Evolutionary conservation across 2,888 invertebrate genomes (phyloP).

Genomic region (Chloroclysta siterata): DNA sequence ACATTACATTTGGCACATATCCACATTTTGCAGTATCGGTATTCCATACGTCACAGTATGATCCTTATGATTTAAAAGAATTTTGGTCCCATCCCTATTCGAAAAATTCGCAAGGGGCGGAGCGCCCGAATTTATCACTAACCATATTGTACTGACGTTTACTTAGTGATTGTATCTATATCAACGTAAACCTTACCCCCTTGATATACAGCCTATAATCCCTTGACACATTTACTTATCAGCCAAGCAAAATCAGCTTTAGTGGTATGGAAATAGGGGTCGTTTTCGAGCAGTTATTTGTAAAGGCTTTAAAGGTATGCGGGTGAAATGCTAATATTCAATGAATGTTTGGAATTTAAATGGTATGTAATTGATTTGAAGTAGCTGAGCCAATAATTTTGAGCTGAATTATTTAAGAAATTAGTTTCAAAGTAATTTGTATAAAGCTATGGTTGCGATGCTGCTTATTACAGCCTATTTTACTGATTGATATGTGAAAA

Average conservation of each 20-base stretch:
- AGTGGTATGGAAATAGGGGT: background rate
- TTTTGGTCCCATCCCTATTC: constrained; percentile 47
- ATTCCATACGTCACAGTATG: too few species aligned
- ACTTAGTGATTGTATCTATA: constrained; percentile 5
- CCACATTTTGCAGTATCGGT: too few species aligned
- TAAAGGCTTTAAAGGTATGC: constrained; percentile 29
- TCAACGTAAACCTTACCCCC: constrained; percentile 38
- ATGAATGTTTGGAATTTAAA: constrained; percentile 16
- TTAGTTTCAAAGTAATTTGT: too few species aligned
- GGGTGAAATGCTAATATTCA: constrained; percentile 35
- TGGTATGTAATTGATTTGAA: constrained; percentile 28
- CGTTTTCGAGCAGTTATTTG: constrained; percentile 12
- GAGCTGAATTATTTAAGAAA: too few species aligned
- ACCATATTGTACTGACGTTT: constrained; percentile 71
- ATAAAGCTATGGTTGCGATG: too few species aligned
- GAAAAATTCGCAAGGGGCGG: constrained; percentile 59
- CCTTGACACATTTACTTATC: constrained; percentile 9
- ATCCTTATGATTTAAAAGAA: too few species aligned
- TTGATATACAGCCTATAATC: constrained; percentile 44
- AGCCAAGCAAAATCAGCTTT: constrained; percentile 10
- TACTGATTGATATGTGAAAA: too few species aligned
- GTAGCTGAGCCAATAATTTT: background rate
- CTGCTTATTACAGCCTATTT: too few species aligned
- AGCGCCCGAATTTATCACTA: constrained; percentile 69
- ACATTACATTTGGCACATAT: too few species aligned